Evolutionary conservation across 2,888 invertebrate species (phyloP).

Genomic region (Dichetophora obliterata): DNA sequence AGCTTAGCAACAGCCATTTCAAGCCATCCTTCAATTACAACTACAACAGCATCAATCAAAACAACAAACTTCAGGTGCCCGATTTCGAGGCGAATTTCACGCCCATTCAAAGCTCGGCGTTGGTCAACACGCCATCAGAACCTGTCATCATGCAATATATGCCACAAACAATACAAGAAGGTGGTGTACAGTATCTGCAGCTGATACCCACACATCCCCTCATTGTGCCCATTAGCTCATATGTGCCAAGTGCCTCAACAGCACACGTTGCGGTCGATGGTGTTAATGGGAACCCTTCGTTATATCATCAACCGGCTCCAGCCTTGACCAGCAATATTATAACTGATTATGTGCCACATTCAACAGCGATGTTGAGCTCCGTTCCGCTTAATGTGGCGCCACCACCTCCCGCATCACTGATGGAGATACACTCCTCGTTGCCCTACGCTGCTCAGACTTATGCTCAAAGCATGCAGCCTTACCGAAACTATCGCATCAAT

Average conservation of each 20-base stretch:
- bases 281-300: not conserved
- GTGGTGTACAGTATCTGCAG: slow-evolving; percentile 66
- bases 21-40: slow-evolving; percentile 60
- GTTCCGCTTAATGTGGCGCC: slow-evolving; percentile 43
- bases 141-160: slow-evolving; percentile 68
- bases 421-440: slow-evolving; percentile 30
- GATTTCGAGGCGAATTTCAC: slow-evolving; percentile 65
- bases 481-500: slow-evolving; percentile 64
- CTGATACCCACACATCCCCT: slow-evolving; percentile 67
- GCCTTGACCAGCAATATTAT: slow-evolving; percentile 22
- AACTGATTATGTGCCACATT: slow-evolving; percentile 52
- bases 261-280: not conserved
- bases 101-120: slow-evolving; percentile 57
- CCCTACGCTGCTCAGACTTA: slow-evolving; percentile 60
- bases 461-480: slow-evolving; percentile 46
- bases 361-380: slow-evolving; percentile 50
- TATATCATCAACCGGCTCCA: not conserved
- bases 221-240: slow-evolving; percentile 67
- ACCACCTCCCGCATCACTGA: slow-evolving; percentile 45
- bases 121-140: slow-evolving; percentile 30
- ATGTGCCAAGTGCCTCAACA: slow-evolving; percentile 48
- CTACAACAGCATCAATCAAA: slow-evolving; percentile 32
- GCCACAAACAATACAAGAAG: slow-evolving; percentile 60
- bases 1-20: slow-evolving; percentile 46
- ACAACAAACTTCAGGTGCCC: slow-evolving; percentile 51